A percentile compares a stretch with the other conserved stretches of the same genome.
phyloP scores from a whole-genome alignment of 2,888 invertebrate genomes.

The Acanthoscelides obtectus region DNA sequence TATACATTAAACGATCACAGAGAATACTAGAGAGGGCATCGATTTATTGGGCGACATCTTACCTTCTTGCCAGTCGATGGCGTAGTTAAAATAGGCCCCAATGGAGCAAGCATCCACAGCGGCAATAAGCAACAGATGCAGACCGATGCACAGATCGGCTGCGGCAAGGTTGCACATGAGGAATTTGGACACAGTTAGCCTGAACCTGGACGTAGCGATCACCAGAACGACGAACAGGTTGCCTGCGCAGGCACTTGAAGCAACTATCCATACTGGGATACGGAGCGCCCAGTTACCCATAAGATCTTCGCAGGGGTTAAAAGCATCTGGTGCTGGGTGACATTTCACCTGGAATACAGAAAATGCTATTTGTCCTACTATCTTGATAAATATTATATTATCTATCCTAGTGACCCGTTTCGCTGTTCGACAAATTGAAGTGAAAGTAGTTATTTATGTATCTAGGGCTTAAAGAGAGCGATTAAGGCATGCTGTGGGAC shows the following conservation, averaged over 20 bases:
- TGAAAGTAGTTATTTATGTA: too few species aligned
- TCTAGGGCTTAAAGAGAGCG: too few species aligned
- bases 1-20: too few species aligned
- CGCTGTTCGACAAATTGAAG: too few species aligned
- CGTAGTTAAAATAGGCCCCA: slow-evolving; percentile 62
- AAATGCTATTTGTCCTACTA: too few species aligned
- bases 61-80: slow-evolving; percentile 65
- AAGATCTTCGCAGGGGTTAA: slow-evolving; percentile 63
- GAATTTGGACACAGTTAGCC: slow-evolving; percentile 53
- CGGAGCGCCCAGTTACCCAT: slow-evolving; percentile 56
- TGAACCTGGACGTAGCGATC: slow-evolving; percentile 48
- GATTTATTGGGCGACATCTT: too few species aligned
- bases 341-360: slow-evolving; percentile 43
- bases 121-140: slow-evolving; percentile 59
- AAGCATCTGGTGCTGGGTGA: slow-evolving; percentile 55
- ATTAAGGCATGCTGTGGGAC: too few species aligned
- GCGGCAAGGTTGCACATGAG: slow-evolving; percentile 64
- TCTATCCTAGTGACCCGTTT: too few species aligned
- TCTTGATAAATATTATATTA: too few species aligned
- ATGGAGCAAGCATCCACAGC: slow-evolving; percentile 59
- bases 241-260: slow-evolving; percentile 58
- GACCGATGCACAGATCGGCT: slow-evolving; percentile 64
- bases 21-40: too few species aligned
- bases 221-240: slow-evolving; percentile 62
- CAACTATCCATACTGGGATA: slow-evolving; percentile 58